Evolutionary conservation across 2,888 invertebrate species (phyloP).

Genomic region (Nipponacmea schrenckii): DNA sequence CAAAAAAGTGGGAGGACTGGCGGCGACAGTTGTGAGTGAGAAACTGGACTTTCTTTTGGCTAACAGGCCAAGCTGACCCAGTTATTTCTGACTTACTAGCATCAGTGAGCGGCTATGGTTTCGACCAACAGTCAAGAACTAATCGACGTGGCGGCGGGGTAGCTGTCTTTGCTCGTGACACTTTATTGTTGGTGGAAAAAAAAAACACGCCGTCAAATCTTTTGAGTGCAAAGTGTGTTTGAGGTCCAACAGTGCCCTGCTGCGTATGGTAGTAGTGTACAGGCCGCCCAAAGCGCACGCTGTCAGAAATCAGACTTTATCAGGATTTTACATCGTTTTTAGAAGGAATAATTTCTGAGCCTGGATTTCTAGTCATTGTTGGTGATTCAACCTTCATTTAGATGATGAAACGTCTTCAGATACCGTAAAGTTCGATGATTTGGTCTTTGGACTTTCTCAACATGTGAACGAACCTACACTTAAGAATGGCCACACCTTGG

Average conservation of each 20-base stretch:
- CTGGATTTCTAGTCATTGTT: slow-evolving; percentile 1
- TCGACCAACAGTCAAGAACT: background rate
- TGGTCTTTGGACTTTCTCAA: slow-evolving; percentile 1
- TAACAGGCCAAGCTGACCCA: background rate
- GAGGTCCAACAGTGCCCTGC: slow-evolving; percentile 1
- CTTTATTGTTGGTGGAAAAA: background rate
- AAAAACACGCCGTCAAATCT: background rate
- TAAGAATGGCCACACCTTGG: slow-evolving; percentile 6
- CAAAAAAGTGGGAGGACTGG: background rate
- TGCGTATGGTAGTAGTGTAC: background rate
- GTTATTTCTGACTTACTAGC: background rate
- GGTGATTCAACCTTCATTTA: slow-evolving; percentile 5
- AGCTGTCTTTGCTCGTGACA: background rate
- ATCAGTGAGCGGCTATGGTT: background rate
- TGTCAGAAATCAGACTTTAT: background rate
- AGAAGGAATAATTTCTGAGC: slow-evolving; percentile 3
- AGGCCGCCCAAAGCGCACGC: background rate
- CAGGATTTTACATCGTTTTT: slow-evolving; percentile 4
- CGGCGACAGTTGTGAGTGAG: background rate
- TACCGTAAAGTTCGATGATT: background rate
- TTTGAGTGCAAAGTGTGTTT: background rate
- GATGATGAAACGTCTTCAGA: slow-evolving; percentile 6
- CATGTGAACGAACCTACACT: background rate
- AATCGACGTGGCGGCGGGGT: background rate
- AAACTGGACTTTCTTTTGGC: background rate